Evolutionary conservation across 2,113 vertebrate species (phyloP), one percentile per base, ranked within the genome.

Genomic region (Mystacornis crossleyi): DNA sequence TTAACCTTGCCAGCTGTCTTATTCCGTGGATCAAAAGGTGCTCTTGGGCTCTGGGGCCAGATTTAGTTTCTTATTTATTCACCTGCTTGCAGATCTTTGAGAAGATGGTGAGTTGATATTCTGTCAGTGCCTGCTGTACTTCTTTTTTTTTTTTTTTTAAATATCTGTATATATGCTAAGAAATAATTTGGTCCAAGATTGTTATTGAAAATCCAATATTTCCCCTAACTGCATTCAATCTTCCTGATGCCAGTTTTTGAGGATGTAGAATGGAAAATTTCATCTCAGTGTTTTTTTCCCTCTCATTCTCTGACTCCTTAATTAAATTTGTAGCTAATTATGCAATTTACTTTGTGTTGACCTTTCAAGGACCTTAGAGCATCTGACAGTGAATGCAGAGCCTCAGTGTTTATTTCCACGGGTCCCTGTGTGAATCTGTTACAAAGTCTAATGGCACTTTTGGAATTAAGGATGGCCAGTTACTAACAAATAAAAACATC

Each of bases 241-340:
- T 90, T 95, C 51, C 79, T 81, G n/a, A 62, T 92, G 82, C 51
- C 60, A 91, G 31, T 83, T 75, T 90, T 81, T 79, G 84, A 89
- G 75, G 82, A 81, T 71, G 28, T 83, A 83, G 51, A 62, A 77
- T 43, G 43, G 84, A 55, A 93, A 86, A 95, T 86, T 78, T 93
- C 50, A 90, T 96, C 74, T 97, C 89, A 16, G 5, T 71, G 36
- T 86, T 91, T 61, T n/a, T 89, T 91, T 31, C 43, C 38, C n/a
- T 64, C 14, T 95, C 47, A 9, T 90, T 90, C 42, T 73, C 62
- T 14, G n/a, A 50, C 43, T 81, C 65, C 48, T 64, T 48, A 47
- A 67, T 95, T 71, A 81, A 88, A 93, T 94, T 89, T 94, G 70
- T 26, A 58, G 64, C 81, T 79, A 86, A 26, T 96, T 89, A 86